These are phyloP conservation scores for Hanleya hanleyi DNA, from an alignment of 2,888 invertebrate species.

Conservation along the genomic window DNA sequence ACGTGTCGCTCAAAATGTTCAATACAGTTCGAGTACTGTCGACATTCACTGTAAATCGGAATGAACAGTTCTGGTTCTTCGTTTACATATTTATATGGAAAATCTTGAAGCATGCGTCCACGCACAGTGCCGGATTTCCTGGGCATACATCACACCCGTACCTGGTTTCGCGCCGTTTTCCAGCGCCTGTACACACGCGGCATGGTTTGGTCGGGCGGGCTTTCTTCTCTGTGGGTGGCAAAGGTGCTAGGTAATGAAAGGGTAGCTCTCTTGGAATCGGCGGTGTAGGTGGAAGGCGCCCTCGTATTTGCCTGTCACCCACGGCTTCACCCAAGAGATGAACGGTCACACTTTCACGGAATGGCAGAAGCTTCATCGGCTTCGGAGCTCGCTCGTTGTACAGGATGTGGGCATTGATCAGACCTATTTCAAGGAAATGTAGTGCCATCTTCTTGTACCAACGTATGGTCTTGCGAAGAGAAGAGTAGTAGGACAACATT, in stretches of 20 bases:
- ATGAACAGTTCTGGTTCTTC: too few species aligned
- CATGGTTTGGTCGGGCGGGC: constrained; percentile 15
- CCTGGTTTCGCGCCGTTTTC: background rate
- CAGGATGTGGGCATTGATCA: constrained; percentile 28
- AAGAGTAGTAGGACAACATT: constrained; percentile 33
- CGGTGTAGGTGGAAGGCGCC: background rate
- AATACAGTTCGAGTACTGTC: too few species aligned
- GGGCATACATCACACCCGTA: background rate
- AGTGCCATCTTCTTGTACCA: constrained; percentile 28
- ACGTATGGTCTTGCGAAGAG: constrained; percentile 21
- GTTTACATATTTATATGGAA: too few species aligned
- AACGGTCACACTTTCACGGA: constrained; percentile 10
- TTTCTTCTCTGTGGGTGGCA: constrained; percentile 10
- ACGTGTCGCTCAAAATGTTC: too few species aligned
- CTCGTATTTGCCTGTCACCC: background rate
- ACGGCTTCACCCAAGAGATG: constrained; percentile 13
- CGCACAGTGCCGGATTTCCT: constrained; percentile 11
- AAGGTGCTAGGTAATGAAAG: constrained; percentile 4
- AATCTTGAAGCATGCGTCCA: constrained; percentile 7
- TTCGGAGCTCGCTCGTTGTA: constrained; percentile 14
- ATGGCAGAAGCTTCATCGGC: constrained; percentile 14
- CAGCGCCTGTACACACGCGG: background rate
- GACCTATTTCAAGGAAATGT: constrained; percentile 17
- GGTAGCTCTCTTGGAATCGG: background rate
- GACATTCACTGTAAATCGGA: too few species aligned